These are phyloP conservation scores for Tangara arthus DNA, from an alignment of 2,797 vertebrate genomes.

Conservation along the genomic window DNA sequence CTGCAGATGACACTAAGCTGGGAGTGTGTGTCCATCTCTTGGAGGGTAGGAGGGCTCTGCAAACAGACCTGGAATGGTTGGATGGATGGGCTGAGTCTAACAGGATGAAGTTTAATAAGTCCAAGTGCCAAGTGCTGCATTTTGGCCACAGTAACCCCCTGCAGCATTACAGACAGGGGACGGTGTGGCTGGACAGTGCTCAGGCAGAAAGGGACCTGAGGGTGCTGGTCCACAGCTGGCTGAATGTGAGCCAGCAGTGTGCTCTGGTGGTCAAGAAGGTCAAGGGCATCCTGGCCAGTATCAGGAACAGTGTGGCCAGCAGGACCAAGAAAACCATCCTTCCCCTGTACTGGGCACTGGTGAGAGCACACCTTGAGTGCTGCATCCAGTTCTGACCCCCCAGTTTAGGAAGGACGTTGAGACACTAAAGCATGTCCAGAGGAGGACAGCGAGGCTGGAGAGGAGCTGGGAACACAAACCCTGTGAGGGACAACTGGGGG, in stretches of 20 bases:
- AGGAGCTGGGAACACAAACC: background rate
- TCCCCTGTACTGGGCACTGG: background rate
- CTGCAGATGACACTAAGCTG: background rate
- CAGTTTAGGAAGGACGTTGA: background rate
- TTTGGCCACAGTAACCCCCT: background rate
- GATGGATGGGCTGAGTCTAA: background rate
- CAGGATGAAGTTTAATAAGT: background rate
- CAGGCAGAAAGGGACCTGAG: background rate
- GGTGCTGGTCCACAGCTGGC: accelerated
- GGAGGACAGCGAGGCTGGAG: background rate
- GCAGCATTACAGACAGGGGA: background rate
- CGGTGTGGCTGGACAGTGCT: accelerated
- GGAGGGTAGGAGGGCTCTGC: background rate
- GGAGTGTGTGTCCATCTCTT: accelerated
- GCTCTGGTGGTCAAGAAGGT: background rate
- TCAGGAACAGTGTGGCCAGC: background rate
- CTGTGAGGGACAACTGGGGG: background rate
- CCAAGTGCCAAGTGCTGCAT: too few species aligned
- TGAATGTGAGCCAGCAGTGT: background rate
- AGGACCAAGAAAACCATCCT: background rate
- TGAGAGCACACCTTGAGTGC: background rate
- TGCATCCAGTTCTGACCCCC: background rate
- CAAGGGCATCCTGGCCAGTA: accelerated
- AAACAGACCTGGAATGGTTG: background rate
- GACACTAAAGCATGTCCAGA: accelerated